Evolutionary conservation across 2,113 vertebrate species (phyloP).

Genomic region (Eurystomus gularis): DNA sequence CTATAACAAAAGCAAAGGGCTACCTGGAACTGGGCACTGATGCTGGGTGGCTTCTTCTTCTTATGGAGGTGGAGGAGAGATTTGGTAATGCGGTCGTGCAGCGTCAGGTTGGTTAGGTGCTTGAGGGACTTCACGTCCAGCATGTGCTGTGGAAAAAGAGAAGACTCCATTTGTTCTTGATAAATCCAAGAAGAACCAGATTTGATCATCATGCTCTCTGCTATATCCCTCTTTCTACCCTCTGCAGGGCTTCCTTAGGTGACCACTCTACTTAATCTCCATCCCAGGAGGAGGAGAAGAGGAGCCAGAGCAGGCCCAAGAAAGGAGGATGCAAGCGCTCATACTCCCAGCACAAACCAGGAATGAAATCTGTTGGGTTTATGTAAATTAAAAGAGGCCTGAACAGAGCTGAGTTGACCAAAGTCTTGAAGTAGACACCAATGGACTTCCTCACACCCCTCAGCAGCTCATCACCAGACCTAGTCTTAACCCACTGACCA

Average conservation of each 20-base stretch:
- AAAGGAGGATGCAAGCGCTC: background rate
- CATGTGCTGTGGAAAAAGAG: slow-evolving; percentile 80
- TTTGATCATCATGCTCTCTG: background rate
- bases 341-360: background rate
- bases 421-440: background rate
- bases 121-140: slow-evolving; percentile 95
- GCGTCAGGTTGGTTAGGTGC: slow-evolving; percentile 90
- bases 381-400: background rate
- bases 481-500: background rate
- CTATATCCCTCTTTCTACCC: background rate
- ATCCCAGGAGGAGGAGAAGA: background rate
- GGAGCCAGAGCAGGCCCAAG: background rate
- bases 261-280: background rate
- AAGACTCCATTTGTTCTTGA: background rate
- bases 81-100: slow-evolving; percentile 97
- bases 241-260: background rate
- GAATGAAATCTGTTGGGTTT: background rate
- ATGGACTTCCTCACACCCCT: background rate
- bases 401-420: background rate
- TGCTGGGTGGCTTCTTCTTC: slow-evolving; percentile 98
- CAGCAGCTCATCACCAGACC: background rate
- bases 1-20: background rate
- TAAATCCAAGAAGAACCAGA: background rate
- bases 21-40: slow-evolving; percentile 98
- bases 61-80: slow-evolving; percentile 97